phyloP scores from a whole-genome alignment of 2,797 vertebrate genomes.

The Limosa lapponica region DNA sequence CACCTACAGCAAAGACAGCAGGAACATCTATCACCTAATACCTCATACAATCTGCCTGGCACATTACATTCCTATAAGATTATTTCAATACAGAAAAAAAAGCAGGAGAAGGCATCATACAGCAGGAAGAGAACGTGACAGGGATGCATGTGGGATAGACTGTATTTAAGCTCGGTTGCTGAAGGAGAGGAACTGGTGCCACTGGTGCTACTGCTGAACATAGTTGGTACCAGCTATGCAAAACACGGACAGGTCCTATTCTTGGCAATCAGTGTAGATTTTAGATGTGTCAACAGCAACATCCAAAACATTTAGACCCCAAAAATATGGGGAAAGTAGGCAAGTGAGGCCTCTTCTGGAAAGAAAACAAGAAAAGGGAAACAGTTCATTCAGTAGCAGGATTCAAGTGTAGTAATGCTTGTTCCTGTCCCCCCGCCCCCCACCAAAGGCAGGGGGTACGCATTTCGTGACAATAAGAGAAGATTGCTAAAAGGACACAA shows the following conservation, averaged over 20 bases:
- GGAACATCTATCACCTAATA: neutral
- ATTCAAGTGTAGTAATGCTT: neutral
- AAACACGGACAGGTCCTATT: neutral
- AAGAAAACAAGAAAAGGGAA: neutral
- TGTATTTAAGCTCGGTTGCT: neutral
- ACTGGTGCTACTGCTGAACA: neutral
- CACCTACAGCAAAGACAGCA: neutral
- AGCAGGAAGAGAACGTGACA: neutral
- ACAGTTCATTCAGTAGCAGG: neutral
- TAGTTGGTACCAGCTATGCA: neutral
- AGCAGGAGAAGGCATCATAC: neutral
- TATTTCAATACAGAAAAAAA: neutral
- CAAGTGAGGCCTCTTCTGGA: neutral
- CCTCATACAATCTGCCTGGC: neutral
- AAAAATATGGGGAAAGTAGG: neutral
- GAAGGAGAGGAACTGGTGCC: neutral
- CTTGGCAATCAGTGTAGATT: neutral
- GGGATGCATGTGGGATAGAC: neutral
- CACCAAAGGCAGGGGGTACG: neutral
- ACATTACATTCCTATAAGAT: neutral
- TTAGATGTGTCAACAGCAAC: neutral
- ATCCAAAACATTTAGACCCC: neutral
- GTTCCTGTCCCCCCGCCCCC: neutral
- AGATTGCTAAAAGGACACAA: neutral
- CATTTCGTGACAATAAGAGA: neutral